Percentiles rank a stretch among this genome's conserved stretches.
Conservation (phyloP, 2,113 vertebrate genomes). For the Pardalotus punctatus region DNA sequence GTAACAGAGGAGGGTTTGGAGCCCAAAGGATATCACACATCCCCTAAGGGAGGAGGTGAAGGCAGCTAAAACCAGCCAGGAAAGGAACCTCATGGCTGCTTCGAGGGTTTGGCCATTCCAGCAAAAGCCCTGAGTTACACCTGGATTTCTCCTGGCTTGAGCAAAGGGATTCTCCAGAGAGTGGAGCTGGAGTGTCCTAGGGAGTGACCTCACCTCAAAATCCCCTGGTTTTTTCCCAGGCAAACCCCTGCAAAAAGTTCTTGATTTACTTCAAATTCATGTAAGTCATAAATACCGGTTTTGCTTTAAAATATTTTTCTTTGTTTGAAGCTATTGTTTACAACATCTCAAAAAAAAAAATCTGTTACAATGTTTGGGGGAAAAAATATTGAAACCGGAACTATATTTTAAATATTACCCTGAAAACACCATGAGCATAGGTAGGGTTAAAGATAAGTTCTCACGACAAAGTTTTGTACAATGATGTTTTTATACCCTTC, state of each 20-base stretch:
- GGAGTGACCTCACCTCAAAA: neutral
- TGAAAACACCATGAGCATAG: neutral
- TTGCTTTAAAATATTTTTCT: neutral
- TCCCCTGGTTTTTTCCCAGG: neutral
- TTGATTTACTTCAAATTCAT: neutral
- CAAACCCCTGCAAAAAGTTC: neutral
- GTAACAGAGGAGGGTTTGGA: neutral
- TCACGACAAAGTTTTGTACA: neutral
- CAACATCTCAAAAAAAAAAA: neutral
- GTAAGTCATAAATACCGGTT: neutral
- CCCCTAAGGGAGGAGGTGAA: neutral
- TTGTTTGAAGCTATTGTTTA: neutral
- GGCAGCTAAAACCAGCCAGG: neutral
- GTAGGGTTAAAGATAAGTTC: neutral
- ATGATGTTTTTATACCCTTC: neutral
- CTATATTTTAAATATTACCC: neutral
- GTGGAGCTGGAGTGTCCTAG: neutral
- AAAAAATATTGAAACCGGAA: neutral
- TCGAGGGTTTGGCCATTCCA: neutral
- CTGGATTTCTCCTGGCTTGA: accelerated
- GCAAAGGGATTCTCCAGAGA: neutral
- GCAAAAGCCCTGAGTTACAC: accelerated
- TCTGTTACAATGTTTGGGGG: neutral
- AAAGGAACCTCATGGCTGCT: accelerated
- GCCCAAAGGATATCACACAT: accelerated